Percentiles rank a stretch among this genome's conserved stretches.
These are phyloP conservation scores for Chymomyza fuscimana DNA, from an alignment of 2,888 invertebrate species.

Conservation along the genomic window DNA sequence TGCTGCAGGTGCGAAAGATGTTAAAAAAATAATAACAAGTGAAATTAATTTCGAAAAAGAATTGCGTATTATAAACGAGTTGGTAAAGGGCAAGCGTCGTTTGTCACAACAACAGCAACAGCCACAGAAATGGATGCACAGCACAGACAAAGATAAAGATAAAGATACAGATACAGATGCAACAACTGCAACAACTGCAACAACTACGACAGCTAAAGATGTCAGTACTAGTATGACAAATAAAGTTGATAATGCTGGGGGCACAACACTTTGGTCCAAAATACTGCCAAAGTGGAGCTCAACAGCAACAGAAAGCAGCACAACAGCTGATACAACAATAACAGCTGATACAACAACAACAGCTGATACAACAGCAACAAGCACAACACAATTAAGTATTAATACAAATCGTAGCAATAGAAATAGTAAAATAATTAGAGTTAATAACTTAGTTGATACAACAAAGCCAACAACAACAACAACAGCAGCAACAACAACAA, in stretches of 20 bases:
- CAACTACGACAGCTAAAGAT: slow-evolving; percentile 13
- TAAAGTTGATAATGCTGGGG: slow-evolving; percentile 25
- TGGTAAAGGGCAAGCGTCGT: slow-evolving; percentile 72
- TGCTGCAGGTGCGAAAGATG: neutral
- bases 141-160: slow-evolving; percentile 9
- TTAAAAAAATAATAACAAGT: slow-evolving; percentile 39
- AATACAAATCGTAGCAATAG: slow-evolving; percentile 66
- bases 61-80: slow-evolving; percentile 75
- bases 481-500: slow-evolving; percentile 34
- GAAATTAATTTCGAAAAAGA: slow-evolving; percentile 71
- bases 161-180: slow-evolving; percentile 12
- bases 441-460: slow-evolving; percentile 47
- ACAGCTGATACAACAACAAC: slow-evolving; percentile 17
- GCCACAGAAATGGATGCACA: slow-evolving; percentile 23
- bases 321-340: slow-evolving; percentile 5
- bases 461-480: slow-evolving; percentile 32
- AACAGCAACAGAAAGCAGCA: slow-evolving; percentile 19
- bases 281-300: slow-evolving; percentile 54
- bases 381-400: slow-evolving; percentile 61
- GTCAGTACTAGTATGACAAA: slow-evolving; percentile 12
- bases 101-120: slow-evolving; percentile 45
- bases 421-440: slow-evolving; percentile 74
- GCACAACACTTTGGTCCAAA: slow-evolving; percentile 59
- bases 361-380: slow-evolving; percentile 23
- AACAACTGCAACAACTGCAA: slow-evolving; percentile 15